Conservation (phyloP, 2,113 vertebrate genomes). For the Phoenicopterus ruber region DNA sequence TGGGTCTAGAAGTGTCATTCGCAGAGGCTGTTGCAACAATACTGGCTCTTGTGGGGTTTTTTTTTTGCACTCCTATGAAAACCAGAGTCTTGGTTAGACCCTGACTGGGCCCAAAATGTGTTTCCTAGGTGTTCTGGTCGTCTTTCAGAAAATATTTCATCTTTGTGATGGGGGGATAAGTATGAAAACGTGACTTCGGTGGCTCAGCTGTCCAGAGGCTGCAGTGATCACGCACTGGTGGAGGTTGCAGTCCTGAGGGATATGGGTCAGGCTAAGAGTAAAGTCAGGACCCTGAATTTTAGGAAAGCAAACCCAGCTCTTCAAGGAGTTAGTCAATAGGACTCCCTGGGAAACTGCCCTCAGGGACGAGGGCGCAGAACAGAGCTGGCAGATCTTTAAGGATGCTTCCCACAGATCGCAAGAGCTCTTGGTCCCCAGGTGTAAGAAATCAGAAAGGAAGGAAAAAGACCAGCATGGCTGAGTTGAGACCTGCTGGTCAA, state of each 20-base stretch:
- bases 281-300: background rate
- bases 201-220: background rate
- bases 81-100: background rate
- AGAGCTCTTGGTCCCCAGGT: no score
- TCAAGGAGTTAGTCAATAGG: background rate
- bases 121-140: background rate
- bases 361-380: background rate
- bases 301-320: background rate
- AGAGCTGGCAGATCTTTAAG: background rate
- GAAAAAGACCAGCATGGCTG: no score
- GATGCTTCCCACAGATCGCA: background rate
- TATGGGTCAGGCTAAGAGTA: background rate
- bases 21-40: background rate
- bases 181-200: fast-evolving
- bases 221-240: no score
- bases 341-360: background rate
- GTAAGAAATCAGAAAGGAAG: no score
- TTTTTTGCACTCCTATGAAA: background rate
- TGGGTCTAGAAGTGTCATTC: background rate
- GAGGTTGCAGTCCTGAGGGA: no score
- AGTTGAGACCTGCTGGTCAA: no score
- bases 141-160: background rate
- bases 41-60: background rate
- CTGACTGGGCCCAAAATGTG: background rate
- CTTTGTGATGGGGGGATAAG: background rate